Evolutionary conservation across 2,888 invertebrate species (phyloP), one percentile per base, ranked within the genome.

Genomic region (Tetramorium bicarinatum): DNA sequence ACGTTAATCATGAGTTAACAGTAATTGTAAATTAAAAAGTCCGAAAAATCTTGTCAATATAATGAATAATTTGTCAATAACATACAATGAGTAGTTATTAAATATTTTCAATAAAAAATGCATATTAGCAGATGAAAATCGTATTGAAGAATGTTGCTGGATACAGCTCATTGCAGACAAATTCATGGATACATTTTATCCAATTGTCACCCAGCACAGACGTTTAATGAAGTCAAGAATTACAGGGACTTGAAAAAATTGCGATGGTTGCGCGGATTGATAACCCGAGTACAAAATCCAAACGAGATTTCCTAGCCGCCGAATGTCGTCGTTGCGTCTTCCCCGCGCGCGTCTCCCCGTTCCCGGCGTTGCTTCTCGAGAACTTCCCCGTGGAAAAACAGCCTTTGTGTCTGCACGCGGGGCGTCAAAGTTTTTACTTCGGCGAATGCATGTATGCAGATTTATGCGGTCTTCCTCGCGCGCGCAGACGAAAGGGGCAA

Each of bases 361-460:
- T 52, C 66, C 52, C 75, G 66, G n/a, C 54, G 66, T 72, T 77
- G 82, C 81, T 83, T 80, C 83, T 89, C 81, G 83, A 91, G 61
- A 91, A 88, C 86, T 91, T 90, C 82, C 83, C 82, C 54, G 79
- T 89, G 85, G 74, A 90, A 71, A 88, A 88, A 88, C 85, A 88
- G 87, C 86, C 89, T 87, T 90, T 89, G 85, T 82, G 64, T 66
- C 69, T 75, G 61, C 83, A 87, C 87, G 87, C 88, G 84, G 85
- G 90, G 90, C 92, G 91, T 91, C 90, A 88, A 91, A 92, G 92
- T 91, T 92, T 92, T 91, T 92, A 91, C 92, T 91, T 91, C 91
- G 91, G 89, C 92, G 90, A 93, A 93, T 92, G 92, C 92, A 93
- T 93, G 89, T 93, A 94, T 93, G 93, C 92, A 93, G 92, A 94